Conservation (phyloP, 1,140 invertebrate genomes). For the Euglossa dilemma region DNA sequence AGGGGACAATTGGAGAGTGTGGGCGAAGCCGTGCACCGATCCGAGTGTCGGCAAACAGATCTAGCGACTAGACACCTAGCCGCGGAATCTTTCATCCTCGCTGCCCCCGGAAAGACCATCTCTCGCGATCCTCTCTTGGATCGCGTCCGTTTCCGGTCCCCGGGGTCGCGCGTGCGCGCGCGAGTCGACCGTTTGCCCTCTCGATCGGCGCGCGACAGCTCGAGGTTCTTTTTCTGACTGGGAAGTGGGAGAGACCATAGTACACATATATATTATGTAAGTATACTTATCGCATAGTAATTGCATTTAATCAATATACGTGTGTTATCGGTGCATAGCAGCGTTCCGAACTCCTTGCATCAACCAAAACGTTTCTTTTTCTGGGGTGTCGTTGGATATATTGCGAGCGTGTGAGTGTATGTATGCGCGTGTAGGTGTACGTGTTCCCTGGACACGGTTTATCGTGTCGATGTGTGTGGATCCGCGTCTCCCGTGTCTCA, state of each 20-base stretch:
- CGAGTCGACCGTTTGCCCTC: constrained; percentile 62
- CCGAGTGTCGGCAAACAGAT: constrained; percentile 40
- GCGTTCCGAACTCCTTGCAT: constrained; percentile 83
- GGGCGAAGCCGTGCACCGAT: constrained; percentile 42
- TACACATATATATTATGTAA: constrained; percentile 83
- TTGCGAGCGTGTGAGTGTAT: constrained; percentile 28
- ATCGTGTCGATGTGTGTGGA: constrained; percentile 14
- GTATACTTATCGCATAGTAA: constrained; percentile 82
- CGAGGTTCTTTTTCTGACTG: constrained; percentile 69
- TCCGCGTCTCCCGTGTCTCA: constrained; percentile 32
- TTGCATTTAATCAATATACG: constrained; percentile 81
- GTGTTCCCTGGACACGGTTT: constrained; percentile 18
- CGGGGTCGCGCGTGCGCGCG: constrained; percentile 27
- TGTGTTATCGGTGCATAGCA: constrained; percentile 79
- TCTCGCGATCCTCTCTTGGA: neutral
- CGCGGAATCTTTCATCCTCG: neutral
- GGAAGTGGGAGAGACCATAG: constrained; percentile 83
- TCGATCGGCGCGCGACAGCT: constrained; percentile 63
- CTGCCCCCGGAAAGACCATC: neutral
- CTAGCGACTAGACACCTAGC: constrained; percentile 1
- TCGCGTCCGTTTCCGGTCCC: neutral
- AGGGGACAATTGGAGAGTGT: constrained; percentile 47
- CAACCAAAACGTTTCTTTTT: constrained; percentile 74
- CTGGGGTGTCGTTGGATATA: constrained; percentile 57
- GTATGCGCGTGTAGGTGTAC: neutral